Base-by-base conservation (phyloP, 2,797 vertebrate genomes). In the Spinus olivaceus region DNA sequence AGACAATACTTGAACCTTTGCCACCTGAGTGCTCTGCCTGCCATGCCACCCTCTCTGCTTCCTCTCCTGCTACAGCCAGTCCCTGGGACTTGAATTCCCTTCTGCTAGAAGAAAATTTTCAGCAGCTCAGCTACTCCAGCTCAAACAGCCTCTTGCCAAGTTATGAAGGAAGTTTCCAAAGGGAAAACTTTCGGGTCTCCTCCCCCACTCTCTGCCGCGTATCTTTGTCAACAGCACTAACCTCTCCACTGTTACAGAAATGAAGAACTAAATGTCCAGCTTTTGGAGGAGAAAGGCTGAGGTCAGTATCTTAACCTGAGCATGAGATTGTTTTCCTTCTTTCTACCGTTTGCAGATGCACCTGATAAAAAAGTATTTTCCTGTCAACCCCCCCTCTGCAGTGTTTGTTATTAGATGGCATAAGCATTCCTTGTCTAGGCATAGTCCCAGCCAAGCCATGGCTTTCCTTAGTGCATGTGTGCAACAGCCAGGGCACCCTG, bases 401-500 rank as follows among this genome's bases (percentile, higher is more conserved):
- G 8, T 24, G 25, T 61, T 57, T 56, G 21, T 18, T 35, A 56
- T 70, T 47, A 59, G 17, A 27, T 35, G 35, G 5, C 46, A 33
- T 16, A 86, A 93, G n/a, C 50, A 65, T 44, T 80, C 35, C 19
- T 66, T 17, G 16, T 21, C 25, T 47, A 4, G 0, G 41, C 0
- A 0, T 3, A 32, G 41, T 35, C 17, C 18, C 53, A 74, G 25
- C 5, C 21, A 70, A 63, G 33, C 33, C 27, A 18, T 2, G 6
- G 17, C 22, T 70, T 78, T 79, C 28, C 18, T 41, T 53, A 27
- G 32, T 37, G 21, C 0, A 0, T 2, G 2, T 49, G 22, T 59
- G 51, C n/a, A 66, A 24, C 33, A 92, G 24, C 18, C 47, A 59
- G 39, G 9, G 5, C n/a, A 66, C 10, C 8, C 61, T 67, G 33